Percentiles rank a stretch among this genome's conserved stretches.
Conservation (phyloP, 2,113 vertebrate genomes). For the Pomatorhinus ruficollis region DNA sequence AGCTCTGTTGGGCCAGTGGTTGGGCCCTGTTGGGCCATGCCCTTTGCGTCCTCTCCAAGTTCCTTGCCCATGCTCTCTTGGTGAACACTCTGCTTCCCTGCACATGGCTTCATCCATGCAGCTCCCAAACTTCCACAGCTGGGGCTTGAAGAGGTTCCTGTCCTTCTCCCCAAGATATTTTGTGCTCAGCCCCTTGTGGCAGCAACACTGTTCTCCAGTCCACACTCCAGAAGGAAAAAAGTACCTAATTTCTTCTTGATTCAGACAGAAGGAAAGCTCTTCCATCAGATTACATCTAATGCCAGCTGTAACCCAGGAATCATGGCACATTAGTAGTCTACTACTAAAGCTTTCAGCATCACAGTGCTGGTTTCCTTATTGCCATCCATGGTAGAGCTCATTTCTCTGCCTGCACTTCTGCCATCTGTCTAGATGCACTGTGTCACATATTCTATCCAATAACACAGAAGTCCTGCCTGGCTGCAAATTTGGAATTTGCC, state of each 20-base stretch:
- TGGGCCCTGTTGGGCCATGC: rapidly evolving
- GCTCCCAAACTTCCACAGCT: not conserved
- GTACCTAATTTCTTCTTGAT: not conserved
- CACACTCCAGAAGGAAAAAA: not conserved
- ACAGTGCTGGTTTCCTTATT: not conserved
- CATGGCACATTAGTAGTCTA: not conserved
- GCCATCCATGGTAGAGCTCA: not conserved
- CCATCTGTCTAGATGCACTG: not conserved
- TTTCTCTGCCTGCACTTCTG: not conserved
- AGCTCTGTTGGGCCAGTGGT: rapidly evolving
- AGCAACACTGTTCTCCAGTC: not conserved
- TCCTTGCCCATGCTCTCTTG: not conserved
- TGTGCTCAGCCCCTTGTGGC: not conserved
- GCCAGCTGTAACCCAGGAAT: not conserved
- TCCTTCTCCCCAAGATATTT: not conserved
- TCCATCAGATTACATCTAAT: not conserved
- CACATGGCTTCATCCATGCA: not conserved
- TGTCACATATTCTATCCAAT: not conserved
- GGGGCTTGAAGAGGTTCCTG: not conserved
- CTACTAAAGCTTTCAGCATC: not conserved
- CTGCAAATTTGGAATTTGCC: not conserved
- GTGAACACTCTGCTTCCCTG: not conserved
- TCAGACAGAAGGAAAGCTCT: not conserved
- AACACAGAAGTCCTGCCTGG: not conserved
- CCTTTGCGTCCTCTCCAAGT: not conserved